A percentile compares a stretch with the other conserved stretches of the same genome.
Conservation (phyloP, 1,140 invertebrate species). For the Penaeus vannamei region DNA sequence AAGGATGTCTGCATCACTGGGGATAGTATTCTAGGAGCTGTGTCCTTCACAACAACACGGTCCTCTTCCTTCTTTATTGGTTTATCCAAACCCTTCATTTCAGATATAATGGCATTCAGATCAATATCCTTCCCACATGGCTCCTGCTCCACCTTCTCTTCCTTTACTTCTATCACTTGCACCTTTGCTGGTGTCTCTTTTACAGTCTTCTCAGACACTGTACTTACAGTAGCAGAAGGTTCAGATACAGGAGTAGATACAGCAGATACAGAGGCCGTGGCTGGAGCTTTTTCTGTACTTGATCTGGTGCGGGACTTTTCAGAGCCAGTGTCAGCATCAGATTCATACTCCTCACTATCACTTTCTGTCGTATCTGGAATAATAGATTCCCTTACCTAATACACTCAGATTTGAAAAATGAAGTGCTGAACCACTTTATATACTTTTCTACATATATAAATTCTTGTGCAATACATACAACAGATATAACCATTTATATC, state of each 20-base stretch:
- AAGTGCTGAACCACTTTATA: neutral
- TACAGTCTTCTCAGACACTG: slow-evolving; percentile 13
- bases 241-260: slow-evolving; percentile 7
- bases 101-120: slow-evolving; percentile 67
- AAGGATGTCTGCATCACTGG: slow-evolving; percentile 49
- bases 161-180: slow-evolving; percentile 43
- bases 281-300: slow-evolving; percentile 40
- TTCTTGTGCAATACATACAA: neutral
- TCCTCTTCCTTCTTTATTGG: slow-evolving; percentile 68
- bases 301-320: slow-evolving; percentile 56
- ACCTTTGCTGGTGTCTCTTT: slow-evolving; percentile 37
- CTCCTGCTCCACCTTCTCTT: slow-evolving; percentile 38
- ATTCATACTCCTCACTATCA: slow-evolving; percentile 73
- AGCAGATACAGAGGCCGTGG: neutral
- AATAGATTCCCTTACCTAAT: slow-evolving; percentile 37
- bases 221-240: neutral
- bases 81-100: slow-evolving; percentile 68
- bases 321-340: slow-evolving; percentile 66
- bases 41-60: slow-evolving; percentile 48
- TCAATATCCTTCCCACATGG: slow-evolving; percentile 68
- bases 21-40: slow-evolving; percentile 47
- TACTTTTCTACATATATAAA: neutral
- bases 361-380: slow-evolving; percentile 69
- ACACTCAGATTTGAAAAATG: neutral
- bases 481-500: too few relatives aligned